These are phyloP conservation scores for Eutrigla gurnardus DNA, from an alignment of 2,797 vertebrate species.

Conservation along the genomic window DNA sequence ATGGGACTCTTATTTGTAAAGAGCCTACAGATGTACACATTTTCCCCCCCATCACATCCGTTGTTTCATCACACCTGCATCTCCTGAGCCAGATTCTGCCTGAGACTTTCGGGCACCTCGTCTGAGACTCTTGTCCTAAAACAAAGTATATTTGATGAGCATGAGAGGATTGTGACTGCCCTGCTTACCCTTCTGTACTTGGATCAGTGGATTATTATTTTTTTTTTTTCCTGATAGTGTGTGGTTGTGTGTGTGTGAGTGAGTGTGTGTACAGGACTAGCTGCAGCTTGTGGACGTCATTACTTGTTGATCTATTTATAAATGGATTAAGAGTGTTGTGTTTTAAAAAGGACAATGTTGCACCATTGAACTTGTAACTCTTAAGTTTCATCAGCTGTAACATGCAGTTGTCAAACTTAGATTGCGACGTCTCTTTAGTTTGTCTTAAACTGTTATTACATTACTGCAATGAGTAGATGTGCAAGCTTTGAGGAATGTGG, in stretches of 20 bases:
- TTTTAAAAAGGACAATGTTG: constrained; percentile 73
- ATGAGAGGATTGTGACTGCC: constrained; percentile 70
- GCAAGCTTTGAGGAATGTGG: constrained; percentile 43
- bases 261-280: constrained; percentile 68
- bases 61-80: constrained; percentile 53
- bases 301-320: constrained; percentile 77
- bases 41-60: constrained; percentile 33
- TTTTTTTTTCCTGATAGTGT: constrained; percentile 56
- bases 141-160: constrained; percentile 64
- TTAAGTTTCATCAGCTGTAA: constrained; percentile 74
- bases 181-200: constrained; percentile 49
- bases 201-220: constrained; percentile 59
- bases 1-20: constrained; percentile 69
- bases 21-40: constrained; percentile 72
- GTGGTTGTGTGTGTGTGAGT: constrained; percentile 18
- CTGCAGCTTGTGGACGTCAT: constrained; percentile 66
- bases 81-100: constrained; percentile 71
- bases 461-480: constrained; percentile 56
- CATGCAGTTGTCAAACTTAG: constrained; percentile 57
- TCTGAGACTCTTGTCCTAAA: constrained; percentile 77
- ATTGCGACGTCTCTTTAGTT: constrained; percentile 69
- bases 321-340: constrained; percentile 71
- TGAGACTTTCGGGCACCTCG: constrained; percentile 58
- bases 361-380: constrained; percentile 64
- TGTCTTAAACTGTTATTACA: constrained; percentile 67